These are phyloP conservation scores for Gambelia wislizenii DNA, from an alignment of 2,797 vertebrate species.

Conservation along the genomic window DNA sequence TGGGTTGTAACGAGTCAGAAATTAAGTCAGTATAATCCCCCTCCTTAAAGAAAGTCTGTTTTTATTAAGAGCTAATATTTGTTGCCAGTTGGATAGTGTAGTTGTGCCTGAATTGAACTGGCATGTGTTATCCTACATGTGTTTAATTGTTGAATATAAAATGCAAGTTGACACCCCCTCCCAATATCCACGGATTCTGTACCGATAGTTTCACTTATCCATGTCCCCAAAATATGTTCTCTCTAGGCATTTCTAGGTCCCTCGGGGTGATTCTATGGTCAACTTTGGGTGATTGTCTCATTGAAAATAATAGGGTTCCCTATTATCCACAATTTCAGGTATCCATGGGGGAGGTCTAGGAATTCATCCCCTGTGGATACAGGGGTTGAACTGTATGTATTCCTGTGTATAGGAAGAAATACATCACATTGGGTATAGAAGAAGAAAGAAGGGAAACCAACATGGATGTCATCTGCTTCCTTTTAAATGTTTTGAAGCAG, in stretches of 20 bases:
- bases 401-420: neutral
- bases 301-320: too few relatives aligned
- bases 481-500: neutral
- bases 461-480: neutral
- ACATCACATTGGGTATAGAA: neutral
- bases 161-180: too few relatives aligned
- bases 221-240: too few relatives aligned
- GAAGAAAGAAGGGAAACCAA: neutral
- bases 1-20: neutral
- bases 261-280: too few relatives aligned
- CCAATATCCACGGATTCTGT: too few relatives aligned
- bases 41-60: neutral
- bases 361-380: too few relatives aligned
- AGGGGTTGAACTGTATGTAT: too few relatives aligned
- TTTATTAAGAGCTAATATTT: constrained; percentile 8
- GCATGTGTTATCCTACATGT: neutral
- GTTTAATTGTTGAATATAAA: neutral
- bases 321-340: too few relatives aligned
- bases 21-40: neutral
- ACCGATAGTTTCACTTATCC: too few relatives aligned
- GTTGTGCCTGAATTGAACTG: neutral
- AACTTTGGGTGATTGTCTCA: too few relatives aligned
- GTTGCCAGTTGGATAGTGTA: neutral
- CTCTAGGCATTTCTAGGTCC: too few relatives aligned
- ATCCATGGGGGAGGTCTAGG: too few relatives aligned